These are phyloP conservation scores for Ginglymostoma cirratum DNA, from an alignment of 2,113 vertebrate genomes.

Conservation along the genomic window DNA sequence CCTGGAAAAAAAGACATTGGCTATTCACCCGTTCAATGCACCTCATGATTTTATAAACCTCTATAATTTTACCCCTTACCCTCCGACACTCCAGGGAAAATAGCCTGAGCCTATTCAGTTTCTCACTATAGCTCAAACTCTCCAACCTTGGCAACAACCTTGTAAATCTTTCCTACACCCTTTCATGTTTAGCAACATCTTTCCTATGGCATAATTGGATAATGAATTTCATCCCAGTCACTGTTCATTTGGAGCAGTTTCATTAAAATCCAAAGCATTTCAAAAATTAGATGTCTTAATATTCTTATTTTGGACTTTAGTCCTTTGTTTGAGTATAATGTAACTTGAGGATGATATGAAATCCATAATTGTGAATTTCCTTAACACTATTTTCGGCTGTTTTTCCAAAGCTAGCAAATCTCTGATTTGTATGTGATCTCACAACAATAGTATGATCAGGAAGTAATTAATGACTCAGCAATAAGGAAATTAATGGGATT, in stretches of 20 bases:
- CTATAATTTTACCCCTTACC: too few species aligned
- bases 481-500: background rate
- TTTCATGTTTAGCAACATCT: too few species aligned
- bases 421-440: too few species aligned
- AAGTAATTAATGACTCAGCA: background rate
- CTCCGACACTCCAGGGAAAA: too few species aligned
- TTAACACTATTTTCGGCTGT: background rate
- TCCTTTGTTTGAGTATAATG: background rate
- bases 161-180: too few species aligned
- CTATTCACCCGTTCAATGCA: too few species aligned
- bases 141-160: too few species aligned
- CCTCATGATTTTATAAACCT: too few species aligned
- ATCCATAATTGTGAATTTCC: background rate
- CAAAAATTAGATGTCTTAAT: background rate
- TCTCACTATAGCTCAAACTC: too few species aligned
- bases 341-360: background rate
- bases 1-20: too few species aligned
- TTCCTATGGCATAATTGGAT: background rate
- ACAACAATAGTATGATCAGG: background rate
- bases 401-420: background rate
- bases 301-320: background rate
- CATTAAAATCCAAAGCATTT: background rate
- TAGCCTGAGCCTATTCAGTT: too few species aligned
- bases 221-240: background rate
- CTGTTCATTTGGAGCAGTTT: background rate